A percentile compares a stretch with the other conserved stretches of the same genome.
phyloP scores from a whole-genome alignment of 2,113 vertebrate genomes.

The Nesogale talazaci region DNA sequence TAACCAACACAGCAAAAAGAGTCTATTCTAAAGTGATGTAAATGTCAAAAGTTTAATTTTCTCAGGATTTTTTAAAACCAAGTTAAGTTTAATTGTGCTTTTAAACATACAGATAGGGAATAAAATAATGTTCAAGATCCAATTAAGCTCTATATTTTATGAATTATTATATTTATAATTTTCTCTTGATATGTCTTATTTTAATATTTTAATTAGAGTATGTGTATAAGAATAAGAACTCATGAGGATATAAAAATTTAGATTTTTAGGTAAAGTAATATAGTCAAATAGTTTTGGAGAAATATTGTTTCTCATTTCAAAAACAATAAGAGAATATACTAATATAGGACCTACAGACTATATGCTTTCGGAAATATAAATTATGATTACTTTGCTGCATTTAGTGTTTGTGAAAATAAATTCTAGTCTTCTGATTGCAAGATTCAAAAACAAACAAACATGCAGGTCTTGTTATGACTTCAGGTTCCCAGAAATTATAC shows the following conservation, averaged over 20 bases:
- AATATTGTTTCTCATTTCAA: slow-evolving; percentile 18
- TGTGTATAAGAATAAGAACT: slow-evolving; percentile 14
- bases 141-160: neutral
- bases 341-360: neutral
- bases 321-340: slow-evolving; percentile 1
- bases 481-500: slow-evolving; percentile 48
- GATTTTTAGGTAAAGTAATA: slow-evolving; percentile 31
- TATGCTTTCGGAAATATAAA: slow-evolving; percentile 30
- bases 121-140: slow-evolving; percentile 20
- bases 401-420: slow-evolving; percentile 33
- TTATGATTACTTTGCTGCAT: neutral
- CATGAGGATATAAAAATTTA: neutral
- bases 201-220: neutral
- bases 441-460: neutral
- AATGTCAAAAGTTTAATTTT: slow-evolving; percentile 27
- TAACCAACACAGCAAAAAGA: slow-evolving; percentile 34
- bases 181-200: neutral
- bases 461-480: neutral
- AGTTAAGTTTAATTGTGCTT: neutral
- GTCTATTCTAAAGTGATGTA: neutral
- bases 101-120: neutral
- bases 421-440: neutral
- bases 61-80: neutral
- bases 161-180: neutral
- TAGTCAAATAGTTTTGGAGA: neutral